Percentiles rank a stretch among this genome's conserved stretches.
Evolutionary conservation across 2,113 vertebrate species (phyloP).

Genomic region (Isichthys henryi): DNA sequence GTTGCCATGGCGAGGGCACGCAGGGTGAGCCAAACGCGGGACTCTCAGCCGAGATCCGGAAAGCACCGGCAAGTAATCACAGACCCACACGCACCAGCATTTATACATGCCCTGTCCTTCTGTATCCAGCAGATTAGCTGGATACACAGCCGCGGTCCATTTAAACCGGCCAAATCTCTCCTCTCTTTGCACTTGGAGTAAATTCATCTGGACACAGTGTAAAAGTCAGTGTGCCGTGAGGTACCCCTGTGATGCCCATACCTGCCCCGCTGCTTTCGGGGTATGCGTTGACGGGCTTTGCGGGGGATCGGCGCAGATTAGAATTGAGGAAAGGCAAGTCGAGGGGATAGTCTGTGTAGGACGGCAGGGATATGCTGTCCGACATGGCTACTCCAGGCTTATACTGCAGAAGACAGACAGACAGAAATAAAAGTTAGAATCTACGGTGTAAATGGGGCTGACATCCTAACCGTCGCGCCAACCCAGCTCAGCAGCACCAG

Average conservation of each 20-base stretch:
- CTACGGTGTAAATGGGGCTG: neutral
- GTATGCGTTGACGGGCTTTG: conserved; percentile 69
- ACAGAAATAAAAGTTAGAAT: neutral
- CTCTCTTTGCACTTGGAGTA: neutral
- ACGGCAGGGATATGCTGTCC: conserved; percentile 62
- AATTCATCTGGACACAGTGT: neutral
- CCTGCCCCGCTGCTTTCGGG: conserved; percentile 88
- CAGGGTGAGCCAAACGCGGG: conserved; percentile 15
- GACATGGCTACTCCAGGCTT: conserved; percentile 31
- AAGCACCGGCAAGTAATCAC: neutral
- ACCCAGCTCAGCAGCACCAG: neutral
- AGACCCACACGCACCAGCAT: neutral
- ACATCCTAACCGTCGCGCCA: neutral
- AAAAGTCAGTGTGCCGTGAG: neutral
- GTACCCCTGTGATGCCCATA: conserved; percentile 37
- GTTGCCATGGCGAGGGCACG: conserved; percentile 53
- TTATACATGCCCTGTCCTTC: neutral
- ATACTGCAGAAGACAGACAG: neutral
- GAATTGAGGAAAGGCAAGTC: conserved; percentile 71
- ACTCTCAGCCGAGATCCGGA: neutral
- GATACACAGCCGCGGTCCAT: neutral
- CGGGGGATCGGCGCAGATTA: conserved; percentile 45
- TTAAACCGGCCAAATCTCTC: neutral
- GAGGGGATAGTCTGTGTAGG: conserved; percentile 71
- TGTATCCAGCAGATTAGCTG: neutral